Evolutionary conservation across 2,113 vertebrate genomes (phyloP), one percentile per base, ranked within the genome.

Genomic region (Crotalus tigris): DNA sequence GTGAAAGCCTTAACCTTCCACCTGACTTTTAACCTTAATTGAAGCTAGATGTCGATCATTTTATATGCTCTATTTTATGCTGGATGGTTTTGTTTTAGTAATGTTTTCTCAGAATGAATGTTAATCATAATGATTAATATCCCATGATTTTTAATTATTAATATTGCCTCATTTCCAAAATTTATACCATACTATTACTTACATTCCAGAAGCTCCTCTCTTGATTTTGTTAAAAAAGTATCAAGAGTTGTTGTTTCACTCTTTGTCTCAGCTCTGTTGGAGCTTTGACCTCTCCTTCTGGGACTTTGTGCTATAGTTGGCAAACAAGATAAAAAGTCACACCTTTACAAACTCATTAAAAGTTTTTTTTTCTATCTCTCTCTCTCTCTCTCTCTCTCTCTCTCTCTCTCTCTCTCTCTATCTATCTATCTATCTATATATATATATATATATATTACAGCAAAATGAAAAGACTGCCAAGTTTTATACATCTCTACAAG

Each of bases 141-240:
- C 49, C 49, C 49, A 51, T 9, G 49, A 51, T 51, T 51, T 51
- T 51, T 51, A 51, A 51, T 51, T 51, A 51, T 10, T 21, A 81
- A 33, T 10, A 33, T 21, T 81, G 7, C 75, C 39, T 81, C 33
- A 9, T 81, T 81, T 44, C 33, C 33, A 9, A 39, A 81, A 81
- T 51, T 51, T 87, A 87, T 2, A 26, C 24, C 85, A 51, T 5
- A 11, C 17, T 15, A 49, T 69, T 64, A 96, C 99, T 98, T 97
- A 99, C 99, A 98, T 19, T 98, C 96, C 92, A 99, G 89, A 46
- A 99, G 98, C 9, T 99, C 98, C 1, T 44, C 49, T 96, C 99
- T 98, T 87, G 97, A 64, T 95, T 97, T 98, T 91, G 94, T 96
- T 94, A 96, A 91, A 81, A 97, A 97, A 87, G 53, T 95, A 59